Evolutionary conservation across 1,140 invertebrate genomes (phyloP), one percentile per base, ranked within the genome.

Genomic region (Trichonephila clavata): DNA sequence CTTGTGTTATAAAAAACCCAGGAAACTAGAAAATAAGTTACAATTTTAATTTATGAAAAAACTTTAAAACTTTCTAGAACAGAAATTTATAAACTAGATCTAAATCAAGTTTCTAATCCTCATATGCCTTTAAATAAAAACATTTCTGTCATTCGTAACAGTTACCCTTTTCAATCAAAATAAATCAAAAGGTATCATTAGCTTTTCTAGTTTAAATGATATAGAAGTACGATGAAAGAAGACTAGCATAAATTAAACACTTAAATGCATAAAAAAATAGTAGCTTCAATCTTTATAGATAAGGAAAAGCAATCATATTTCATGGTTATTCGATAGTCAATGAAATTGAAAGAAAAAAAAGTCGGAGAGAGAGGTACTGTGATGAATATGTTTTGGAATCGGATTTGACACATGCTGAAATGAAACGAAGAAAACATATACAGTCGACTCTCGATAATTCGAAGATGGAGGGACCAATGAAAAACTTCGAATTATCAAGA

Each of bases 261-360:
- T 77, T 77, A 83, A 83, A 50, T 50, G 81, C 39, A 83, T 83
- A 83, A 39, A 39, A n/a, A 83, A 83, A 59, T 83, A 7, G 81
- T 57, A 50, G 81, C 81, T 50, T 24, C 24, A 83, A 27, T 5
- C 50, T 50, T 83, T 24, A 1, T 50, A 13, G 81, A 83, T 83
- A 83, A 83, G 50, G 39, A 83, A 59, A 13, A 59, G 43, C 81
- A 83, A 83, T 83, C 81, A 59, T 57, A 83, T 83, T 59, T 83
- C 81, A 83, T 83, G 27, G 81, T 59, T 24, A 83, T 83, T 83
- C n/a, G 57, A 83, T 83, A 83, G 20, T 57, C n/a, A 24, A 57
- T 83, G 81, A 83, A 83, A 83, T 21, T 20, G 5, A 59, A 83
- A 59, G 81, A 83, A 59, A 24, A 20, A 57, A 32, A 50, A 50